Base-by-base conservation (phyloP, 2,888 invertebrate species). In the Troglohyphantes excavatus region DNA sequence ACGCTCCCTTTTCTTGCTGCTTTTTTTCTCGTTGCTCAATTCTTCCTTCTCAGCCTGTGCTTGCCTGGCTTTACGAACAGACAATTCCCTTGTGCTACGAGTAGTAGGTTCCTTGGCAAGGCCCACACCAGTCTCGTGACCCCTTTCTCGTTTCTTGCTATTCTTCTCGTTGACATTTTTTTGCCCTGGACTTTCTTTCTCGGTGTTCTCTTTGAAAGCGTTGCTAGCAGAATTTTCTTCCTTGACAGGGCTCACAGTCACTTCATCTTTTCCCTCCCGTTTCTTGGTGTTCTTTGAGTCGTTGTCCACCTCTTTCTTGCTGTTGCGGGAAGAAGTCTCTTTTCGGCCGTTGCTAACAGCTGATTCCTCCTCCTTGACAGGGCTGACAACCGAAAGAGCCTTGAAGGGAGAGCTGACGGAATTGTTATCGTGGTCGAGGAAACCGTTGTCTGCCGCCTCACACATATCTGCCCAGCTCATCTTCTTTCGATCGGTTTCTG, bases 391-490 rank as follows among this genome's bases (percentile, higher is more conserved):
- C 3, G 70, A 17, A 0, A 82, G 39, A 0, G n/a, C 23, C 59
- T 82, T 82, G 26, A 82, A 39, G n/a, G 82, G 82, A 2, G 82
- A 72, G 33, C 39, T 63, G 11, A 82, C 59, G 19, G 67, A 53
- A 21, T 17, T 27, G 7, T 67, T 67, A 5, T 81, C 81, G n/a
- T 7, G 5, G 11, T 26, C 23, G 0, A 21, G 13, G 21, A 21
- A 6, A 27, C 13, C 29, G n/a, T 9, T 53, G 2, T 83, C 83
- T 17, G 72, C 21, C 17, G 43, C 27, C 39, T 65, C 72, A 19
- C 63, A 43, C 9, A 23, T 39, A 39, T 83, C 83, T 3, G 63
- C 63, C 83, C 83, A 83, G 23, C 73, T 83, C 7, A 17, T 9
- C n/a, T 53, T 53, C 7, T n/a, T 33, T 9, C 33, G 33, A 33